Evolutionary conservation across 2,888 invertebrate species (phyloP), one percentile per base, ranked within the genome.

Genomic region (Caenorhabditis zanzibari): DNA sequence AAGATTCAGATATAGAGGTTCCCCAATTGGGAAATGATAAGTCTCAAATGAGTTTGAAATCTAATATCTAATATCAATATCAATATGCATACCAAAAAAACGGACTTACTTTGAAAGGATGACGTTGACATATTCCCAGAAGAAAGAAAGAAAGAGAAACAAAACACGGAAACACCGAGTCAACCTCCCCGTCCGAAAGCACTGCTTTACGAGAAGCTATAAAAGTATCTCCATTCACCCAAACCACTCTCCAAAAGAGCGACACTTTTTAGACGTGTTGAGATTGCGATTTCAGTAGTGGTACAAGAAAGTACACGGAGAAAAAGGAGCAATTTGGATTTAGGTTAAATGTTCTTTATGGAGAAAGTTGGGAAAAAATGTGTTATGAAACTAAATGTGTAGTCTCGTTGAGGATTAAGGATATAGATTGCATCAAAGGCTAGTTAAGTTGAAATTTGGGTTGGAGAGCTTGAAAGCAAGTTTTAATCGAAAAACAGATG

Each of bases 121-220:
- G 74, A 74, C 54, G 56, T 64, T 54, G 63, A 64, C 64, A 54
- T 68, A 49, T 63, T 63, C 16, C 10, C 32, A 26, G 12, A 38
- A 26, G 26, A 26, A 54, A 49, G n/a, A 22, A 58, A 61, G 47
- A 52, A 22, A 32, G 32, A 35, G 58, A 72, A 59, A 59, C 19
- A 32, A 56, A 38, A 44, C 22, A 14, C 26, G 74, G 54, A 64
- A 32, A 74, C 38, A 64, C 59, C n/a, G 54, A 54, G 38, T 35
- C 24, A 35, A 54, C 49, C 49, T 28, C 63, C 9, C 63, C n/a
- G n/a, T n/a, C n/a, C 38, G 28, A 44, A 63, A 66, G 66, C 32
- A 66, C 52, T 52, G 54, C 24, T 74, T 74, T 74, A 74, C 74
- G 74, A 74, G 52, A 28, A 12, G 64, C 74, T 74, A 74, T 74